These are phyloP conservation scores for Dasypolia templi DNA, from an alignment of 2,888 invertebrate genomes.

Conservation along the genomic window DNA sequence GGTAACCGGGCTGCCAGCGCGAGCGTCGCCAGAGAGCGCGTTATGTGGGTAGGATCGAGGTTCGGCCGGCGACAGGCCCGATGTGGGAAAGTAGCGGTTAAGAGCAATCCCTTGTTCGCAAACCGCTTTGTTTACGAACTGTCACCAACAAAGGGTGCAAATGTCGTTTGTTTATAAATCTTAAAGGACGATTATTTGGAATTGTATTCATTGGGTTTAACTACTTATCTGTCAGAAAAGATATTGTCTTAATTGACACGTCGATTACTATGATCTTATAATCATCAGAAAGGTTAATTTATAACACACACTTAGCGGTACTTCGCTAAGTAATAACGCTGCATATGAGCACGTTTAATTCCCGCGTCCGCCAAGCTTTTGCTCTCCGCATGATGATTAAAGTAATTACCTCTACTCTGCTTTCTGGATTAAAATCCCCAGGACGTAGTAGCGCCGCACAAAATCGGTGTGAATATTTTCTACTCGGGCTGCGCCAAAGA, in stretches of 20 bases:
- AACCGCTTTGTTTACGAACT: conserved; percentile 61
- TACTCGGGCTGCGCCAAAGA: conserved; percentile 40
- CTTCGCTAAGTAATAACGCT: not conserved
- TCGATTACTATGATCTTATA: not conserved
- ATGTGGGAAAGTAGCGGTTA: conserved; percentile 50
- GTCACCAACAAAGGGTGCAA: conserved; percentile 40
- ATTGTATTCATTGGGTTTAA: conserved; percentile 2
- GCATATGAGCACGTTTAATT: conserved; percentile 20
- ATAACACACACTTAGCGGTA: conserved; percentile 7
- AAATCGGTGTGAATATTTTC: conserved; percentile 61
- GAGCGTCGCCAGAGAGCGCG: conserved; percentile 33
- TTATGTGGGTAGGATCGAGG: conserved; percentile 37
- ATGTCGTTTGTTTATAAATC: conserved; percentile 23
- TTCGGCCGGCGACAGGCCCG: conserved; percentile 20
- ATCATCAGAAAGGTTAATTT: conserved; percentile 4
- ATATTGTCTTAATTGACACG: not conserved
- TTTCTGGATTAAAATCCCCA: conserved; percentile 48
- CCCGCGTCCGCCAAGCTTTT: conserved; percentile 30
- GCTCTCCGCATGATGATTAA: conserved; percentile 57
- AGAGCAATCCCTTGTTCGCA: conserved; percentile 60
- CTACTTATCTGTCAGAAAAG: not conserved
- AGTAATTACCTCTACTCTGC: conserved; percentile 57
- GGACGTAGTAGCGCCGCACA: conserved; percentile 25
- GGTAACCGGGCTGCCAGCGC: conserved; percentile 4
- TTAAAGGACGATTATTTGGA: conserved; percentile 22